phyloP scores from a whole-genome alignment of 2,113 vertebrate species.

The Hydrochoerus hydrochaeris region DNA sequence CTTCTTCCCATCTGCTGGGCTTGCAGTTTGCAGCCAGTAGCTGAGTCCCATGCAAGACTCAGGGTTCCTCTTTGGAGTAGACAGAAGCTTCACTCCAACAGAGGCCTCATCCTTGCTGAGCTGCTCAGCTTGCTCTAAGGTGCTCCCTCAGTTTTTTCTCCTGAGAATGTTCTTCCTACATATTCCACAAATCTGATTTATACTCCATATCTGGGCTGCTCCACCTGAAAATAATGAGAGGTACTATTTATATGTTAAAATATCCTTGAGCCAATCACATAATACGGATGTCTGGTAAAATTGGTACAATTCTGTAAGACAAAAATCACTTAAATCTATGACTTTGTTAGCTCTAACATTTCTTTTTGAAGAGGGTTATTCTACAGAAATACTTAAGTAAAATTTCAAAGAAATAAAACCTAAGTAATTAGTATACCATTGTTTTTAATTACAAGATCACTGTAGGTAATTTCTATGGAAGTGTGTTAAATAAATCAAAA shows the following conservation, averaged over 20 bases:
- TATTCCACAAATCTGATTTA: background rate
- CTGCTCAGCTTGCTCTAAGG: background rate
- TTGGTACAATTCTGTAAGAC: background rate
- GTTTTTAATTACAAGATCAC: background rate
- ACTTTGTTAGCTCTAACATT: background rate
- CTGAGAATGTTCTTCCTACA: background rate
- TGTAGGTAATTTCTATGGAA: background rate
- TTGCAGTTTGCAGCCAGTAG: background rate
- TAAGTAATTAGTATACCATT: background rate
- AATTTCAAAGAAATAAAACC: background rate
- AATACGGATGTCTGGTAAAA: background rate
- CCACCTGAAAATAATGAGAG: background rate
- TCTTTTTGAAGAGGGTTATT: background rate
- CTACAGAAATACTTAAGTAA: background rate
- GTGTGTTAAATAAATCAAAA: background rate
- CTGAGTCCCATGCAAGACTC: background rate
- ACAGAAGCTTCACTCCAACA: background rate
- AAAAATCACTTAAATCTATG: background rate
- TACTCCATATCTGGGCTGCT: background rate
- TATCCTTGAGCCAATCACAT: background rate
- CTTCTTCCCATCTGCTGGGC: rapidly evolving
- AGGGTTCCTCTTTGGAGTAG: background rate
- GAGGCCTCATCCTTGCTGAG: background rate
- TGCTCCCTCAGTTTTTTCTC: background rate
- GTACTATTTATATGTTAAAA: background rate